Base-by-base conservation (phyloP, 2,797 vertebrate genomes). In the Brotula barbata region DNA sequence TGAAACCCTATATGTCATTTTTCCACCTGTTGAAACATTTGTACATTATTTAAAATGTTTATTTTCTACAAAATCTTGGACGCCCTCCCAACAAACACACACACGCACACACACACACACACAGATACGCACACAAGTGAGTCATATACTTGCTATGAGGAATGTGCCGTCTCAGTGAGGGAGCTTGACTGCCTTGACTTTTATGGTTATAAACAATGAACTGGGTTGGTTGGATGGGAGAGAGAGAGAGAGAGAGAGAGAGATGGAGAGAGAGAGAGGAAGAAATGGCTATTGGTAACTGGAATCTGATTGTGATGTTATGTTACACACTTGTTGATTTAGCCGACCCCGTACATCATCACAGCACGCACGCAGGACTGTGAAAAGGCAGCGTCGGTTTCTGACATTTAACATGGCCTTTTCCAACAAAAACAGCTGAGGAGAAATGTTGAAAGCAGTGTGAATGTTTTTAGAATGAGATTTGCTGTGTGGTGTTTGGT, bases 121-220 rank as follows among this genome's bases (percentile, higher is more conserved):
- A 68, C 61, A 64, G 67, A 68, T 61, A 52, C 70, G 77, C 65
- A 71, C 64, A 74, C 40, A 36, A 51, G 22, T 84, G 86, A 90
- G 86, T 89, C 87, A 90, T 56, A 68, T 65, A 68, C 49, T 53
- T 82, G 83, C 86, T 85, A 89, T 89, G 89, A 83, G 62, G 77
- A 83, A 73, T 58, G 89, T 83, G 81, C 64, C 16, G 57, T 39
- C 63, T 73, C 43, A 11, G 76, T 51, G 28, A 66, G 77, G 6
- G 73, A 84, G 71, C 79, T 20, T 1, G 25, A 46, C 63, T 68
- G 78, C 73, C 58, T 75, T 71, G 88, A 90, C 89, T 89, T 90
- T 88, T 89, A 90, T 89, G 89, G 89, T 80, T 84, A 87, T 88
- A 81, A 88, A 88, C 78, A 80, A 76, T 64, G 77, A 82, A 54